These are phyloP conservation scores for Eulemur rubriventer DNA, from an alignment of 2,797 vertebrate genomes.

Conservation along the genomic window DNA sequence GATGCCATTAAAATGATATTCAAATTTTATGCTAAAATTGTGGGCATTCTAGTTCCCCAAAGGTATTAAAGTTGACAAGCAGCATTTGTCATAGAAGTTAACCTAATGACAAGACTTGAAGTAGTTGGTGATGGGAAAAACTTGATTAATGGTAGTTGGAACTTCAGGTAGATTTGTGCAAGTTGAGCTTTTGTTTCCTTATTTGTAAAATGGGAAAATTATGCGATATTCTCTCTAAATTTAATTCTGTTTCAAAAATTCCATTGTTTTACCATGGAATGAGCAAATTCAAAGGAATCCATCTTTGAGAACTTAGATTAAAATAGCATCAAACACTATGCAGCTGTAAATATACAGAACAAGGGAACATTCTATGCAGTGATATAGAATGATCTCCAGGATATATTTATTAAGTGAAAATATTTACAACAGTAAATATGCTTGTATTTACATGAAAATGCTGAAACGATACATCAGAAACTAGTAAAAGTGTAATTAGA, in stretches of 20 bases:
- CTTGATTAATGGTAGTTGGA: background rate
- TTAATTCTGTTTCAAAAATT: background rate
- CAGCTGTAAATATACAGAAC: background rate
- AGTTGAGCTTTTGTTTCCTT: background rate
- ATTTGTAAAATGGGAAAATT: background rate
- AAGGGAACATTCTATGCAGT: background rate
- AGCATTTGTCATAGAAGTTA: constrained; percentile 20
- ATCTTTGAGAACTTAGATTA: background rate
- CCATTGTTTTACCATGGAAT: background rate
- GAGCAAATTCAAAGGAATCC: background rate
- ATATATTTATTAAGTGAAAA: background rate
- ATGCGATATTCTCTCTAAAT: background rate
- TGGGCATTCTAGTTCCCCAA: constrained; percentile 35
- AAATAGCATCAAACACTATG: constrained; percentile 3
- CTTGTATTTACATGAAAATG: constrained; percentile 14
- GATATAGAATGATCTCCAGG: background rate
- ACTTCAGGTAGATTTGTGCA: background rate
- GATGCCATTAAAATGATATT: constrained; percentile 58
- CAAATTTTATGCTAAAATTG: constrained; percentile 57
- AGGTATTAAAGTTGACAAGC: constrained; percentile 43
- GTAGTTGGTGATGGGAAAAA: background rate
- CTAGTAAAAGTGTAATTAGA: background rate
- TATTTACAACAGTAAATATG: background rate
- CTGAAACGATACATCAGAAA: background rate
- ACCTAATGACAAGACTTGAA: constrained; percentile 4